A percentile compares a stretch with the other conserved stretches of the same genome.
Conservation (phyloP, 2,888 invertebrate genomes). For the Zaprionus bogoriensis region DNA sequence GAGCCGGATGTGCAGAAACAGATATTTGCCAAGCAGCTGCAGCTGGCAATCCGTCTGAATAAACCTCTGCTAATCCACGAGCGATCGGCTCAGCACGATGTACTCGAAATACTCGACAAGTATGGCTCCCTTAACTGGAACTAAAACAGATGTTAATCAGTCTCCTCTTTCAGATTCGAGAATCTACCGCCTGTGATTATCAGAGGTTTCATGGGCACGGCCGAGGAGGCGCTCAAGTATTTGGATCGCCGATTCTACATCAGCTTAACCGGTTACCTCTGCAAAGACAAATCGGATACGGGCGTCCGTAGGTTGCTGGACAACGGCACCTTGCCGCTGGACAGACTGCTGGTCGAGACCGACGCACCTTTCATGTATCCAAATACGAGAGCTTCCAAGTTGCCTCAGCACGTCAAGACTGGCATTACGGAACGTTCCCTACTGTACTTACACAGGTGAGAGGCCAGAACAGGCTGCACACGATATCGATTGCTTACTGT, state of each 20-base stretch:
- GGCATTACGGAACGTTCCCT: conserved; percentile 91
- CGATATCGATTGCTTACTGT: background rate
- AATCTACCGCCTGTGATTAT: conserved; percentile 91
- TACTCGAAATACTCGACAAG: conserved; percentile 87
- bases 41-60: conserved; percentile 92
- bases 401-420: conserved; percentile 93
- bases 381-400: conserved; percentile 95
- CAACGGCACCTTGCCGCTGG: conserved; percentile 91
- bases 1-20: conserved; percentile 93
- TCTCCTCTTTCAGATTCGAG: conserved; percentile 76
- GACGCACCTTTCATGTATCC: conserved; percentile 99
- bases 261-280: conserved; percentile 88
- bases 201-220: conserved; percentile 95
- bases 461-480: background rate
- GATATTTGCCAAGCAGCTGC: conserved; percentile 93
- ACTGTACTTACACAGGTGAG: conserved; percentile 82
- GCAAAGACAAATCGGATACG: conserved; percentile 92
- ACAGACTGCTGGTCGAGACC: conserved; percentile 93
- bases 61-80: conserved; percentile 96
- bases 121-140: conserved; percentile 26
- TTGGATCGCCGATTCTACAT: conserved; percentile 93
- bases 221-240: conserved; percentile 92
- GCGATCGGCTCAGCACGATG: conserved; percentile 94
- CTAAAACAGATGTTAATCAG: background rate
- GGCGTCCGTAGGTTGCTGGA: conserved; percentile 93